A percentile compares a stretch with the other conserved stretches of the same genome.
Conservation (phyloP, 1,140 invertebrate species). For the Cheumatopsyche charites region DNA sequence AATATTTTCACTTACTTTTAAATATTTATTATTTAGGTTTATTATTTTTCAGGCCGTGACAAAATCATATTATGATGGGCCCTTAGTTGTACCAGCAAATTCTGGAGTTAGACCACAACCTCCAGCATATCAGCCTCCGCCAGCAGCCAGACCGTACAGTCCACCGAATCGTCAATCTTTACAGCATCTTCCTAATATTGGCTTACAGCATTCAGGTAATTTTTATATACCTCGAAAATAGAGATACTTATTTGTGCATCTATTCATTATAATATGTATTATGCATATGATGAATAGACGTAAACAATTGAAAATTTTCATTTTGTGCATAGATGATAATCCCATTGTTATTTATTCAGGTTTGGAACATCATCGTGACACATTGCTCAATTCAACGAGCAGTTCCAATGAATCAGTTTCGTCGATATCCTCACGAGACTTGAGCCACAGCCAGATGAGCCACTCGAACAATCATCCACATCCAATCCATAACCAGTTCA, state of each 20-base stretch:
- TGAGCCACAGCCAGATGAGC: conserved; percentile 7
- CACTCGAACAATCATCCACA: conserved; percentile 31
- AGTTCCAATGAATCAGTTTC: conserved; percentile 78
- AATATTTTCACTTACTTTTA: not conserved
- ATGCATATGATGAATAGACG: not conserved
- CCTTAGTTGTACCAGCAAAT: conserved; percentile 51
- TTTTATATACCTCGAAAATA: not conserved
- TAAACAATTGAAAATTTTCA: too few relatives aligned
- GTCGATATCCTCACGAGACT: conserved; percentile 62
- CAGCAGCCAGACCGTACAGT: conserved; percentile 42
- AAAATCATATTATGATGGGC: conserved; percentile 61
- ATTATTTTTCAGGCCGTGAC: conserved; percentile 55
- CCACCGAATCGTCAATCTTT: conserved; percentile 35
- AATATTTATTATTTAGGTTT: not conserved
- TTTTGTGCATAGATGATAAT: not conserved
- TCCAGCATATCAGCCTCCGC: conserved; percentile 46
- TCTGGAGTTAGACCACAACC: conserved; percentile 35
- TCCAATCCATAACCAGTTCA: conserved; percentile 21
- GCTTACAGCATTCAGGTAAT: conserved; percentile 29
- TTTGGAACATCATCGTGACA: conserved; percentile 45
- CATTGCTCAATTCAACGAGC: conserved; percentile 61
- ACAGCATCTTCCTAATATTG: conserved; percentile 34
- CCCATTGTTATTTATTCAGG: conserved; percentile 28
- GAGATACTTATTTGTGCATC: not conserved
- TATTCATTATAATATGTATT: not conserved